These are phyloP conservation scores for Ceratosolen fusciceps DNA, from an alignment of 1,140 invertebrate genomes.

Conservation along the genomic window DNA sequence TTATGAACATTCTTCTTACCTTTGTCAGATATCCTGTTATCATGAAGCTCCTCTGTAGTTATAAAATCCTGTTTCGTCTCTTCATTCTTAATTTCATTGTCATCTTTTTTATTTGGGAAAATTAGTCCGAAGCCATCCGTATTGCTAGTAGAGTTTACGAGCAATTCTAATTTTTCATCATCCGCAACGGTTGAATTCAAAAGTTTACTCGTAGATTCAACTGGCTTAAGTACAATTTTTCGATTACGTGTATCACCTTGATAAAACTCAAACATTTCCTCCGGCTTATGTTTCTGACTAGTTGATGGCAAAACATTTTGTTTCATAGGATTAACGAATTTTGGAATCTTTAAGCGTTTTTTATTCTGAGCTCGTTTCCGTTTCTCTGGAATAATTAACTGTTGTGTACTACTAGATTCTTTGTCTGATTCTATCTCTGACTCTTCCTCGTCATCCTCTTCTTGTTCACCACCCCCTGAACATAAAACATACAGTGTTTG, in stretches of 20 bases:
- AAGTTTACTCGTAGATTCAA: conserved; percentile 57
- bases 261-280: conserved; percentile 77
- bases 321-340: conserved; percentile 73
- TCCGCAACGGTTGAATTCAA: conserved; percentile 51
- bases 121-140: conserved; percentile 70
- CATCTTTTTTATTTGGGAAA: conserved; percentile 65
- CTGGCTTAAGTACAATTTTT: conserved; percentile 75
- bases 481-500: too few species aligned
- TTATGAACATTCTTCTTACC: conserved; percentile 59
- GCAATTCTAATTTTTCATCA: conserved; percentile 14
- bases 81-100: conserved; percentile 57
- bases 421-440: conserved; percentile 86
- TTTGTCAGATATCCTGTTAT: conserved; percentile 79
- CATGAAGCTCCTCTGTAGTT: conserved; percentile 76
- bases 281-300: conserved; percentile 69
- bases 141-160: conserved; percentile 19
- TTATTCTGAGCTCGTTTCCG: conserved; percentile 73
- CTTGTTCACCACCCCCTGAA: too few species aligned
- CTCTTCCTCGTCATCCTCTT: conserved; percentile 74
- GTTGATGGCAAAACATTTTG: conserved; percentile 56
- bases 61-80: conserved; percentile 73
- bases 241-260: conserved; percentile 1
- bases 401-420: conserved; percentile 65
- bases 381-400: conserved; percentile 72
- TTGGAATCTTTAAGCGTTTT: conserved; percentile 76